These are phyloP conservation scores for Heterohyrax brucei DNA, from an alignment of 2,797 vertebrate species.

Conservation along the genomic window DNA sequence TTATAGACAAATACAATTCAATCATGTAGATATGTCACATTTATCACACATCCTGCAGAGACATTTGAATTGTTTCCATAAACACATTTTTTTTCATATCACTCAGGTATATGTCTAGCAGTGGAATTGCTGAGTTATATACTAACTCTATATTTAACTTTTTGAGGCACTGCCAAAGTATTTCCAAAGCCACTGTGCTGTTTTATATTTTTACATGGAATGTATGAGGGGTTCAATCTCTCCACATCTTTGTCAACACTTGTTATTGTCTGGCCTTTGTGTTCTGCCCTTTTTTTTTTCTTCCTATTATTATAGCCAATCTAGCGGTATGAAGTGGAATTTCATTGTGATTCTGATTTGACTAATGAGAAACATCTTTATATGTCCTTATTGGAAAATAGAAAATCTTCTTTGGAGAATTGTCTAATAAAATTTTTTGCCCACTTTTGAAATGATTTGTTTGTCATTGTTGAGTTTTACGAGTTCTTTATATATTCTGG, in stretches of 20 bases:
- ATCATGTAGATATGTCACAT: not conserved
- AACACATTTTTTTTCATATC: not conserved
- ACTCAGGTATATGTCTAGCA: not conserved
- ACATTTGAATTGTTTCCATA: not conserved
- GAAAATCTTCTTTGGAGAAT: not conserved
- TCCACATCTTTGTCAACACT: not conserved
- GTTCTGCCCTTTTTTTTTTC: not conserved
- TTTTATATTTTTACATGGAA: no score
- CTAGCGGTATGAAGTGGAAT: not conserved
- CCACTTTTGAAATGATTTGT: not conserved
- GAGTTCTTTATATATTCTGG: not conserved
- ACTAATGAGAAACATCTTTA: not conserved
- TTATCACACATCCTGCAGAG: not conserved
- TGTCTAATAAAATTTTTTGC: not conserved
- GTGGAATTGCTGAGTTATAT: not conserved
- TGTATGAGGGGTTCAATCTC: not conserved
- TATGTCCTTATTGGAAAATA: not conserved
- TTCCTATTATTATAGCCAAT: not conserved
- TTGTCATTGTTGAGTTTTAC: not conserved
- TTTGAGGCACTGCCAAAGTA: no score
- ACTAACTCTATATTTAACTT: no score
- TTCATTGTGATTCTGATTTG: not conserved
- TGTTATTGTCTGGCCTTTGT: not conserved
- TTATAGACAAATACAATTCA: not conserved
- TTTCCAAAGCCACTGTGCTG: no score